A percentile compares a stretch with the other conserved stretches of the same genome.
Evolutionary conservation across 2,797 vertebrate species (phyloP).

Genomic region (Lepilemur septentrionalis): DNA sequence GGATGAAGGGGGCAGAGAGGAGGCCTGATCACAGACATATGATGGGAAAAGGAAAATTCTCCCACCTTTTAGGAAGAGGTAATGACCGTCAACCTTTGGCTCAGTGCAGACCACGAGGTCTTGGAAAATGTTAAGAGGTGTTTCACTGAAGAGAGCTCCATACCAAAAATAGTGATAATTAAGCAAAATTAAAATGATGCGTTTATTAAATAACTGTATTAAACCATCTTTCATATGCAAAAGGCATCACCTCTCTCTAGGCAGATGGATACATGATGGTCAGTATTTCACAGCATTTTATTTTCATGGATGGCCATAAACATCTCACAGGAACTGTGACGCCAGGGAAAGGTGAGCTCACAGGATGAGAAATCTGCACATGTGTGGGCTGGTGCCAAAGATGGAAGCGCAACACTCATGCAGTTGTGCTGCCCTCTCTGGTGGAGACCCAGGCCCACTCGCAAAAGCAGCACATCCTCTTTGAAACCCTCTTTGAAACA

Average conservation of each 20-base stretch:
- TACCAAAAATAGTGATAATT: not conserved
- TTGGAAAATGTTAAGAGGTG: not conserved
- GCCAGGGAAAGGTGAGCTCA: not conserved
- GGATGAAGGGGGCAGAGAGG: not conserved
- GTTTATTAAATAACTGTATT: not conserved
- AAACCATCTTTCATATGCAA: not conserved
- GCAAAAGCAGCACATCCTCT: not conserved
- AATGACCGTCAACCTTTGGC: not conserved
- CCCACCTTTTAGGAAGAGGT: not conserved
- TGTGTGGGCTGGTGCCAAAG: not conserved
- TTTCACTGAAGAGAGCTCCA: not conserved
- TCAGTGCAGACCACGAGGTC: not conserved
- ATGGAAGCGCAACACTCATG: not conserved
- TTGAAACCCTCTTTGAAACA: not conserved
- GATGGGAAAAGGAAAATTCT: not conserved
- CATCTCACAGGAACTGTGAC: not conserved
- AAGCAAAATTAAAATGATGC: not conserved
- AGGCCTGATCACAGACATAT: not conserved
- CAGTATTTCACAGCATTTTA: not conserved
- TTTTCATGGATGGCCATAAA: not conserved
- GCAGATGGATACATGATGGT: not conserved
- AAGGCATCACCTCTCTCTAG: not conserved
- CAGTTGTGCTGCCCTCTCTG: not conserved
- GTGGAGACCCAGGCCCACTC: too few species aligned
- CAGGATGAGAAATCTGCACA: not conserved